Evolutionary conservation across 2,888 invertebrate genomes (phyloP).

Genomic region (Sminthurinus aureus): DNA sequence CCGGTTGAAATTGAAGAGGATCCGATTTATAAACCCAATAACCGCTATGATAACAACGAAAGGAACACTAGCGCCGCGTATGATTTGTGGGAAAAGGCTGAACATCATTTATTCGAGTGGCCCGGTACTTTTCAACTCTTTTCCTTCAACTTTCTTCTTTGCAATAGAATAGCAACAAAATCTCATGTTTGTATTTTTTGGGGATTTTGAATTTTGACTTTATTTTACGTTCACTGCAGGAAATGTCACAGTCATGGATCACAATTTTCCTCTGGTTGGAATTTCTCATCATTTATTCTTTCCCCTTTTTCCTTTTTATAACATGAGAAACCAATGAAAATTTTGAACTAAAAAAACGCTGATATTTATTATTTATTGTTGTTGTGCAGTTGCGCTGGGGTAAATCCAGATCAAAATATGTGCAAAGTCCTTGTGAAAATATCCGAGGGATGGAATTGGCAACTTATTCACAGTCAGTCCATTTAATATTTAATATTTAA

Average conservation of each 20-base stretch:
- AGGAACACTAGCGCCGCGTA: conserved; percentile 52
- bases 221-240: conserved; percentile 29
- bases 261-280: conserved; percentile 31
- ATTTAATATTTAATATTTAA: too few relatives aligned
- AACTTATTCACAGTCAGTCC: conserved; percentile 55
- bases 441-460: conserved; percentile 52
- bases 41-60: conserved; percentile 53
- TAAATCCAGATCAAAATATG: conserved; percentile 45
- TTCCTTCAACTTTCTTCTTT: too few relatives aligned
- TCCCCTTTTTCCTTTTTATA: too few relatives aligned
- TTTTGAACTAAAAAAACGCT: background rate
- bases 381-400: conserved; percentile 51
- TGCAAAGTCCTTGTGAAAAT: conserved; percentile 50
- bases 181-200: background rate
- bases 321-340: too few relatives aligned
- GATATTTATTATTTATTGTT: background rate
- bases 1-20: background rate
- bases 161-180: too few relatives aligned
- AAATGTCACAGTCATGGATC: conserved; percentile 39
- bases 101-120: conserved; percentile 53
- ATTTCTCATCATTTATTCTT: background rate
- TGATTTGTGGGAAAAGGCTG: conserved; percentile 49
- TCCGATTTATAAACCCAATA: background rate
- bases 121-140: too few relatives aligned
- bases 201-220: background rate